Conservation (phyloP, 1,140 invertebrate species). For the Calephelis nemesis region DNA sequence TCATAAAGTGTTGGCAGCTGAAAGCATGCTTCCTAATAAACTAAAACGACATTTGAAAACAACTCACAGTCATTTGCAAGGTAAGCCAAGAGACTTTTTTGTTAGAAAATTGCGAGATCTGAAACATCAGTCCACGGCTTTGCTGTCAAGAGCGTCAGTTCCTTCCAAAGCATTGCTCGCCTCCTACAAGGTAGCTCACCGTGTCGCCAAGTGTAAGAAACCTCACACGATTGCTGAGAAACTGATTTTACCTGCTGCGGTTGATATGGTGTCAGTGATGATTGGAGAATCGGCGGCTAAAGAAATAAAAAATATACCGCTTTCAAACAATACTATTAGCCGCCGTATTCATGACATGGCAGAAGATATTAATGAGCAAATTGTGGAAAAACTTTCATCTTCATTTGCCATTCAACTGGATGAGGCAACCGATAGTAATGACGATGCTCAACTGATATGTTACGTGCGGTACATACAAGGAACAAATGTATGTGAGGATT, state of each 20-base stretch:
- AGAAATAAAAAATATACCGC: conserved; percentile 29
- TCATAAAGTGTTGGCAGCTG: neutral
- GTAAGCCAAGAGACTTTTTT: neutral
- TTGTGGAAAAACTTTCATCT: conserved; percentile 23
- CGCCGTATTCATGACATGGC: conserved; percentile 18
- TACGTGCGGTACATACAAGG: neutral
- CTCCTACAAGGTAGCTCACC: conserved; percentile 33
- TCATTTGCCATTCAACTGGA: conserved; percentile 26
- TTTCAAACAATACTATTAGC: conserved; percentile 30
- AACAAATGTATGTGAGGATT: neutral
- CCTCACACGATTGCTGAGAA: conserved; percentile 31
- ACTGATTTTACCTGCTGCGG: conserved; percentile 20
- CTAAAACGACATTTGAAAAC: neutral
- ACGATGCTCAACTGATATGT: conserved; percentile 16
- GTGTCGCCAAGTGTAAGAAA: conserved; percentile 36
- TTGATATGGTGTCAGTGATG: conserved; percentile 37
- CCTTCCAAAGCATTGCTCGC: conserved; percentile 15
- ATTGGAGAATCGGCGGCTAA: conserved; percentile 28
- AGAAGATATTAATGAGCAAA: conserved; percentile 19
- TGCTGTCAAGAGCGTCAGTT: neutral
- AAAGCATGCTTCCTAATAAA: neutral
- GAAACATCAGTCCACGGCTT: neutral
- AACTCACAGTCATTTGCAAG: neutral
- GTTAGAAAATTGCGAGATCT: neutral
- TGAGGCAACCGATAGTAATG: conserved; percentile 21